Base-by-base conservation (phyloP, 2,113 vertebrate genomes). In the Pristiophorus japonicus region DNA sequence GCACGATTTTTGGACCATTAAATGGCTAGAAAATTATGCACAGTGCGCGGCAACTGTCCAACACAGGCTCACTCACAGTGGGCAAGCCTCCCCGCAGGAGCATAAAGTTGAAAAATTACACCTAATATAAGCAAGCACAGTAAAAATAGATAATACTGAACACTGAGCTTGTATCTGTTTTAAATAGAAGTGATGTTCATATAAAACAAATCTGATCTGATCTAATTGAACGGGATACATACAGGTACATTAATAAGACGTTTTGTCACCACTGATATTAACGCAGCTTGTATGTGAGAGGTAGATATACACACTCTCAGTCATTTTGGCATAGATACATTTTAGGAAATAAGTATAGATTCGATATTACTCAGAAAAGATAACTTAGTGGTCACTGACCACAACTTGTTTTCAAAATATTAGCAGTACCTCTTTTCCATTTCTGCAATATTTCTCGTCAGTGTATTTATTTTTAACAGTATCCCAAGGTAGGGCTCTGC, bases 341-440 rank as follows among this genome's bases (percentile, higher is more conserved):
- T n/a, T n/a, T n/a, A n/a, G n/a, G 91, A 94, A 94, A 94, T 66
- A 30, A 62, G 24, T 16, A 27, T 27, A 94, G 91, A 42, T 94
- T 94, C 91, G 63, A 45, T 94, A 94, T 94, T 67, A 66, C 91
- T 94, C 87, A 90, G 87, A 51, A 51, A 87, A 27, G 42, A 87
- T 87, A 87, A 87, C 87, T 90, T 55, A 30, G 87, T 59, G 51
- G 51, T 90, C 87, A 90, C 87, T 59, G 87, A 90, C 87, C 87
- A 90, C 51, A 90, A 59, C 87, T 59, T 90, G 87, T 62, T 90
- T 59, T 90, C 51, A 90, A 90, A 90, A 27, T 90, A 59, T 90
- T 55, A 59, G 12, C 87, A 90, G 47, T 90, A 59, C 87, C 87
- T 90, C 87, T 90, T 90, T 88, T 90, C 87, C 51, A 90, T 88